Conservation (phyloP, 2,888 invertebrate species). For the Noctua fimbriata region DNA sequence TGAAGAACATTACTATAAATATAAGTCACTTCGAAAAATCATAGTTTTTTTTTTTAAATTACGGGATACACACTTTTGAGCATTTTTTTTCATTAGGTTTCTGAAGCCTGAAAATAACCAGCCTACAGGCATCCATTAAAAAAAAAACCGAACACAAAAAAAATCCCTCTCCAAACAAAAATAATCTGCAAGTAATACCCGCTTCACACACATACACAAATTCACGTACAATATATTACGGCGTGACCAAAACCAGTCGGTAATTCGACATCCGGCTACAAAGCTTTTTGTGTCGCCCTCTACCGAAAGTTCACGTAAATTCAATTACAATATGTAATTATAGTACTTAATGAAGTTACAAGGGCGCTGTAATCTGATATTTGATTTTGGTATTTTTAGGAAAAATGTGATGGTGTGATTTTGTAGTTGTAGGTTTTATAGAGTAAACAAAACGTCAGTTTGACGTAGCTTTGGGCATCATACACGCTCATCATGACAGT, state of each 20-base stretch:
- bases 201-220: constrained; percentile 16
- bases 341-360: constrained; percentile 47
- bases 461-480: too few species aligned
- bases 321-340: constrained; percentile 58
- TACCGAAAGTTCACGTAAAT: constrained; percentile 51
- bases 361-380: constrained; percentile 47
- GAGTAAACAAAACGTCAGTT: too few species aligned
- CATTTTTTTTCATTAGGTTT: neutral
- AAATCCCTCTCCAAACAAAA: neutral
- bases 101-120: neutral
- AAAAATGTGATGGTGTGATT: neutral
- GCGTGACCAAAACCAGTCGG: constrained; percentile 36
- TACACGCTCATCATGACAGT: too few species aligned
- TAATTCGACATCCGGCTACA: constrained; percentile 61
- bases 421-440: neutral
- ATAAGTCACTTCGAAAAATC: neutral
- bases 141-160: neutral
- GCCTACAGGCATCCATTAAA: neutral
- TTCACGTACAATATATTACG: constrained; percentile 29
- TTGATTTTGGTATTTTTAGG: constrained; percentile 8
- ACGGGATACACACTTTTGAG: neutral
- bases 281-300: constrained; percentile 49
- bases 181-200: constrained; percentile 42
- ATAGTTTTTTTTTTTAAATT: neutral
- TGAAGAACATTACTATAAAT: too few species aligned